These are phyloP conservation scores for Schrankia costaestrigalis DNA, from an alignment of 2,888 invertebrate species.

Conservation along the genomic window DNA sequence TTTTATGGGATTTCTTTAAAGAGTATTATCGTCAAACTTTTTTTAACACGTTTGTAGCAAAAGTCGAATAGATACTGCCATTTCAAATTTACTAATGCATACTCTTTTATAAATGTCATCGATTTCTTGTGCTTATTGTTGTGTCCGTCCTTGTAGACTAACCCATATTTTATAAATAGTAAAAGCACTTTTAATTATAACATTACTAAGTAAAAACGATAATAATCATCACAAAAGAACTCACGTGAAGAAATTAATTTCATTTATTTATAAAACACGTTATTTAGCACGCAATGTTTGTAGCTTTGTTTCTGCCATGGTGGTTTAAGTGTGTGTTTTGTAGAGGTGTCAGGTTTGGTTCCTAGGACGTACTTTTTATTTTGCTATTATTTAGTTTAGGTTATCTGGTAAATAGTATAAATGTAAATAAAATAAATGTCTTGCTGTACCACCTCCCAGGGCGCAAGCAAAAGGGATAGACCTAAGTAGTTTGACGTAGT, in stretches of 20 bases:
- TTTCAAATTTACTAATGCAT: constrained; percentile 25
- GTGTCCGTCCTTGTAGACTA: constrained; percentile 27
- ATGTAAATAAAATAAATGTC: too few relatives aligned
- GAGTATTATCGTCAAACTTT: too few relatives aligned
- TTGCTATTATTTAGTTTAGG: too few relatives aligned
- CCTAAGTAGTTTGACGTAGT: too few relatives aligned
- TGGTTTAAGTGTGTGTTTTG: neutral
- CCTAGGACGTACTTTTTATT: too few relatives aligned
- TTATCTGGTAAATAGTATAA: too few relatives aligned
- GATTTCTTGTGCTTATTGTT: constrained; percentile 28
- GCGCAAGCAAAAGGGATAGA: too few relatives aligned
- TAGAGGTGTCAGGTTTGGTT: too few relatives aligned
- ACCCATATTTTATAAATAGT: constrained; percentile 26
- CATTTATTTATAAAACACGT: constrained; percentile 16
- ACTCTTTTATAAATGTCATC: constrained; percentile 23
- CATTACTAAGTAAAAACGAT: constrained; percentile 27
- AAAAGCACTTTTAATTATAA: constrained; percentile 28
- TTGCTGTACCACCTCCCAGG: too few relatives aligned
- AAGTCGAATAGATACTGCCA: constrained; percentile 23
- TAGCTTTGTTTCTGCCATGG: neutral
- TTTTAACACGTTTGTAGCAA: too few relatives aligned
- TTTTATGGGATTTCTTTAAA: too few relatives aligned
- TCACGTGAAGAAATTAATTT: constrained; percentile 33
- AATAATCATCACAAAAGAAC: constrained; percentile 28
- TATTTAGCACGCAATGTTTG: constrained; percentile 20